Evolutionary conservation across 2,888 invertebrate species (phyloP).

Genomic region (Drymonia ruficornis): DNA sequence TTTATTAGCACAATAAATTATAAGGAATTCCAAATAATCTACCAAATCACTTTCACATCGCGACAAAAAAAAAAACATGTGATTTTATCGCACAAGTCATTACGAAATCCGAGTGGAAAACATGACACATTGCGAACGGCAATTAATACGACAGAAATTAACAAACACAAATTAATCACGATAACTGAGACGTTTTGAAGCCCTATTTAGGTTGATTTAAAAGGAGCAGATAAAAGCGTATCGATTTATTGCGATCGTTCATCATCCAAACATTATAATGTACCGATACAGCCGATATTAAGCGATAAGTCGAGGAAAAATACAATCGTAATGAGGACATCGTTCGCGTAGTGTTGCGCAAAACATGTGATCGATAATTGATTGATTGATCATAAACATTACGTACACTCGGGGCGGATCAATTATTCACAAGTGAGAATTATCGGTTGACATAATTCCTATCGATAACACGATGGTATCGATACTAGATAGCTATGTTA

Average conservation of each 20-base stretch:
- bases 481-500: conserved; percentile 20
- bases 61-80: background rate
- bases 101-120: too few species aligned
- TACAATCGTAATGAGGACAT: conserved; percentile 55
- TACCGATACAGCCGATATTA: conserved; percentile 49
- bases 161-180: conserved; percentile 45
- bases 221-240: conserved; percentile 42
- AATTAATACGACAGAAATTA: conserved; percentile 17
- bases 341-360: conserved; percentile 54
- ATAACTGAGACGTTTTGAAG: conserved; percentile 48
- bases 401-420: conserved; percentile 50
- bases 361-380: conserved; percentile 65
- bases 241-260: conserved; percentile 53
- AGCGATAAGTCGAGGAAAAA: conserved; percentile 57
- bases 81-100: background rate
- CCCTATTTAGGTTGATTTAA: conserved; percentile 57
- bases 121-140: background rate
- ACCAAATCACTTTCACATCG: background rate
- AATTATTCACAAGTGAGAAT: conserved; percentile 66
- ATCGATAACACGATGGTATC: conserved; percentile 54
- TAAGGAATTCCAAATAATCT: background rate
- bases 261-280: conserved; percentile 48
- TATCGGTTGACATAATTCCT: conserved; percentile 69
- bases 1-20: background rate
- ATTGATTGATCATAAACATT: conserved; percentile 68